Evolutionary conservation across 2,888 invertebrate species (phyloP), one percentile per base, ranked within the genome.

Genomic region (Orthosia gothica): DNA sequence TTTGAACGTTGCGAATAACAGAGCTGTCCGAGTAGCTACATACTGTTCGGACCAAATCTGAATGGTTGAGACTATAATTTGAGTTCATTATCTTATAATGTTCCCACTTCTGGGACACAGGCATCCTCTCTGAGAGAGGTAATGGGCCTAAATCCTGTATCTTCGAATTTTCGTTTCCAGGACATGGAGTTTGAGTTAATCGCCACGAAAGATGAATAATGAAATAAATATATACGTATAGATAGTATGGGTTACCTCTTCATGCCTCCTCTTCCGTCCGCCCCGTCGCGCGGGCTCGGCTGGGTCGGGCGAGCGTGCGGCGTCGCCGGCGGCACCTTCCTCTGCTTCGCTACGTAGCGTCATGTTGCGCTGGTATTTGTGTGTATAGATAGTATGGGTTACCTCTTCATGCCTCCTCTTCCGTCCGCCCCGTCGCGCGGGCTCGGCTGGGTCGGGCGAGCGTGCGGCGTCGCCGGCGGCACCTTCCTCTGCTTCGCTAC

Each of bases 401-500:
- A 96, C 96, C 93, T 96, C 91, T 93, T 97, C 94, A 91, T 97
- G 91, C 92, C 97, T 70, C 92, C 96, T 92, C 95, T 97, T 88
- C 94, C 97, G 94, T 20, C 75, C 92, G 88, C 92, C 93, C 87
- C 95, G 92, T 0, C 88, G 93, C 80, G 84, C 89, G 47, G 79
- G 92, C 86, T 83, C 90, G 67, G 88, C 83, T 84, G 87, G 90
- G 16, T 98, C 98, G 12, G 98, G 97, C 70, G 97, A 98, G 3
- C 97, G 83, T 32, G 86, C 98, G 67, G 98, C 96, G 54, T 98
- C 97, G 85, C 97, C 97, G 85, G 3, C 40, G 0, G 26, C 26
- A 4, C 97, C 98, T 87, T 98, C 98, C 93, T 99, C 99, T 59
- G 97, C 97, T 76, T 98, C 98, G 26, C 98, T 97, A 74, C 98